Evolutionary conservation across 2,797 vertebrate species (phyloP), one percentile per base, ranked within the genome.

Genomic region (Cygnus olor): DNA sequence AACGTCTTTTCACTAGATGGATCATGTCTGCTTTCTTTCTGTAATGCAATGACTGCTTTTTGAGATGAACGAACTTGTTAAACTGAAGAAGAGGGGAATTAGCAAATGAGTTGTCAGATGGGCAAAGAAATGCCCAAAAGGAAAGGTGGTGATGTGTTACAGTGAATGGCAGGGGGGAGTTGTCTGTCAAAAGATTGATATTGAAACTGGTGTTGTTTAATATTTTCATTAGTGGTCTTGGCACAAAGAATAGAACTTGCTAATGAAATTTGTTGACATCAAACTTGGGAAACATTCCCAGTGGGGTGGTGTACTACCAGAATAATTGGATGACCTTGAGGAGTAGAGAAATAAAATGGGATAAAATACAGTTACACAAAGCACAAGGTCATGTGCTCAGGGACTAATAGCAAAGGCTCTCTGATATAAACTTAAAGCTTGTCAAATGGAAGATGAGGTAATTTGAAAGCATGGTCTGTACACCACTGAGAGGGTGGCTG

Each of bases 271-370:
- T 71, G 30, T 51, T 94, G 65, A 10, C 65, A 72, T 90, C 66
- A n/a, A 19, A 83, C 14, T 25, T 93, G 89, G 49, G 77, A 84
- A 93, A 18, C 24, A 11, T 54, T 78, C 68, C 36, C 56, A 85
- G 30, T 40, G 38, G 64, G 4, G 24, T 85, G 49, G 6, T 54
- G 15, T 34, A 0, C 0, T 42, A 53, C 69, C 0, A 0, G 32
- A 65, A 45, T 80, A 83, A 89, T 49, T 74, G 65, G 24, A 57
- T 91, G 69, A 88, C 72, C 79, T 95, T 69, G 72, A 93, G 53
- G 16, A 88, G 18, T 8, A 78, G 66, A 80, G 80, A 80, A 93
- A 88, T 83, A 61, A 82, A 85, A 78, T 42, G 45, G n/a, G 44
- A 83, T 88, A 40, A 53, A 77, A 49, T 71, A 34, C 9, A 72